Evolutionary conservation across 2,113 vertebrate genomes (phyloP).

Genomic region (Lepisosteus oculatus): DNA sequence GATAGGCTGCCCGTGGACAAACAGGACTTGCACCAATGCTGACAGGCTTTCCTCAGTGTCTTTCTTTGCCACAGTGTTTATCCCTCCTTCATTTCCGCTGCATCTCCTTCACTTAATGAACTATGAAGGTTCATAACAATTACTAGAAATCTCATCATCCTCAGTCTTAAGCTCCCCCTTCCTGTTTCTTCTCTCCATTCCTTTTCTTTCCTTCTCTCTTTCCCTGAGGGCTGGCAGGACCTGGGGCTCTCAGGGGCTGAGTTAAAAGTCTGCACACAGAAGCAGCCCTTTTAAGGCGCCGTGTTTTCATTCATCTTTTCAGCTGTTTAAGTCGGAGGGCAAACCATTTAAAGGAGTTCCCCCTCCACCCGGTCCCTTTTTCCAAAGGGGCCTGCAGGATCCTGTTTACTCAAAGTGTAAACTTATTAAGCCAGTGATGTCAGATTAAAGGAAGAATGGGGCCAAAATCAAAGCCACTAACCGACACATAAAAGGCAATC

Average conservation of each 20-base stretch:
- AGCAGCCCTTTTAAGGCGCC: conserved; percentile 45
- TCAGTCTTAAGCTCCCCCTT: conserved; percentile 36
- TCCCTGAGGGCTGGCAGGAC: conserved; percentile 10
- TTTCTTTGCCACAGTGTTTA: neutral
- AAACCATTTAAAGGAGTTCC: conserved; percentile 72
- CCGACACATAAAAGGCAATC: conserved; percentile 73
- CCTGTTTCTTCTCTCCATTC: neutral
- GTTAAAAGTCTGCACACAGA: conserved; percentile 38
- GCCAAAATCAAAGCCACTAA: conserved; percentile 77
- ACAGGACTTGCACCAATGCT: neutral
- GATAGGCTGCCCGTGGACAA: neutral
- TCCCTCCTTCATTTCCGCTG: neutral
- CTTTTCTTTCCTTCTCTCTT: neutral
- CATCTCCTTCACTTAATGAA: conserved; percentile 44
- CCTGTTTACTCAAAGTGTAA: conserved; percentile 82
- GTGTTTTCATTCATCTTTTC: conserved; percentile 64
- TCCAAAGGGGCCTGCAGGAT: conserved; percentile 59
- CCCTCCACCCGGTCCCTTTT: conserved; percentile 40
- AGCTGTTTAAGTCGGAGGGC: conserved; percentile 70
- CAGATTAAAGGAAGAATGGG: conserved; percentile 82
- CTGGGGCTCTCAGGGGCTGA: conserved; percentile 36
- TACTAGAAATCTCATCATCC: conserved; percentile 63
- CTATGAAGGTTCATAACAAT: conserved; percentile 50
- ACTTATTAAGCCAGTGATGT: conserved; percentile 75
- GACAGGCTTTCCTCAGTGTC: neutral